Base-by-base conservation (phyloP, 2,888 invertebrate genomes). In the Anorthoa munda region DNA sequence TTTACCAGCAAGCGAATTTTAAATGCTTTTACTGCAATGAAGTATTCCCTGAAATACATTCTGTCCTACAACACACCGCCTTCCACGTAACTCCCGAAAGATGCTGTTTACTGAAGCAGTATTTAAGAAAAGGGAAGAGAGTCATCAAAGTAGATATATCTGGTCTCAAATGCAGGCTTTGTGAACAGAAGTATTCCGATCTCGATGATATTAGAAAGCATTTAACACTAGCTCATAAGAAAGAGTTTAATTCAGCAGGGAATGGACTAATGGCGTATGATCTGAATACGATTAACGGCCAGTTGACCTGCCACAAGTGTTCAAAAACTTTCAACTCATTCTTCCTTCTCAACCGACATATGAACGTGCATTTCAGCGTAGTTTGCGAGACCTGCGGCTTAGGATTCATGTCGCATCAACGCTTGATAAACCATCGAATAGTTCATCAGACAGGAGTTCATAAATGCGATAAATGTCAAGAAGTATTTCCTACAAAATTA, bases 61-160 rank as follows among this genome's bases (percentile, higher is more conserved):
- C 93, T 0, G 94, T 94, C 0, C 83, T 95, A 13, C 90, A 93
- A 69, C 95, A 95, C 55, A 91, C 93, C 0, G 79, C 87, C 0
- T 87, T 87, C 31, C 95, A 95, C 65, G 77, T 82, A 0, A 88
- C 92, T 0, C 95, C 95, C 0, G 95, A 95, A 48, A 90, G 94
- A 82, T 80, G 87, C 2, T 86, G 82, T n/a, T 81, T 96, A 26
- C 79, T 96, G 0, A 95, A 95, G 65, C 93, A 95, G 56, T 90
- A 93, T 85, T 82, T 96, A 53, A 92, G 92, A 55, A 96, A 96
- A 89, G 95, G 95, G 0, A 95, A 96, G 79, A 87, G 95, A 17
- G 93, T 95, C 0, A 95, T 96, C 9, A 96, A 96, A 89, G 96
- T 96, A 0, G 96, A 96, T 55, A 94, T 96, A 83, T 95, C 96